Percentiles rank a stretch among this genome's conserved stretches.
Evolutionary conservation across 2,888 invertebrate species (phyloP).

Genomic region (Portevinia maculata): DNA sequence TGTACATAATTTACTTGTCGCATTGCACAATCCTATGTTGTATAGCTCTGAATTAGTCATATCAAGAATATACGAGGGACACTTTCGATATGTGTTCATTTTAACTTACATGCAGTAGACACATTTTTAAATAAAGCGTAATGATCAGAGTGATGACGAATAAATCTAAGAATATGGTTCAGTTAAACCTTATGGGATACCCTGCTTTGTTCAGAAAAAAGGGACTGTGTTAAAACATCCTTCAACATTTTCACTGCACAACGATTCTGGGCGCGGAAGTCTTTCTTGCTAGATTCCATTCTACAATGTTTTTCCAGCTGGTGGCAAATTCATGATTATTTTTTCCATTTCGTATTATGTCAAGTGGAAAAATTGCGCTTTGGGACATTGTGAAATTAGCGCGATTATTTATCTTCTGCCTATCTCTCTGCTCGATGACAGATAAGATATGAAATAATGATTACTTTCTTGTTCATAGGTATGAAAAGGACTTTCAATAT

Average conservation of each 20-base stretch:
- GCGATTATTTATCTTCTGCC: slow-evolving; percentile 77
- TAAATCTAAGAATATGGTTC: slow-evolving; percentile 19
- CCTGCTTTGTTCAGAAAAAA: slow-evolving; percentile 10
- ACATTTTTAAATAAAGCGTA: slow-evolving; percentile 24
- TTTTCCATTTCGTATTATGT: slow-evolving; percentile 23
- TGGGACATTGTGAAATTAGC: slow-evolving; percentile 83
- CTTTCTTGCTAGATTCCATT: slow-evolving; percentile 14
- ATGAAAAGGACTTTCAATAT: not conserved
- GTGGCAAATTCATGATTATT: slow-evolving; percentile 12
- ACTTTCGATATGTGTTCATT: slow-evolving; percentile 22
- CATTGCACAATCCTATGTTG: slow-evolving; percentile 26
- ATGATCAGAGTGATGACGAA: slow-evolving; percentile 30
- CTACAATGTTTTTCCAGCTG: slow-evolving; percentile 9
- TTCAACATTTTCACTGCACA: slow-evolving; percentile 15
- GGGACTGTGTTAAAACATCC: slow-evolving; percentile 3
- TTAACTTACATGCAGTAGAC: slow-evolving; percentile 1
- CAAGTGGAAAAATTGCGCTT: slow-evolving; percentile 72
- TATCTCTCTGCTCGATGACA: slow-evolving; percentile 21
- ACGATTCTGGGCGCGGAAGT: slow-evolving; percentile 25
- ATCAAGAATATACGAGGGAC: slow-evolving; percentile 26
- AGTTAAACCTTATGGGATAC: slow-evolving; percentile 32
- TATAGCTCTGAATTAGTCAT: slow-evolving; percentile 36
- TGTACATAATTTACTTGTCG: slow-evolving; percentile 25
- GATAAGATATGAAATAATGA: slow-evolving; percentile 27
- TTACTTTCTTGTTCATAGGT: slow-evolving; percentile 10